These are phyloP conservation scores for Callocephalon fimbriatum DNA, from an alignment of 2,113 vertebrate species.

Conservation along the genomic window DNA sequence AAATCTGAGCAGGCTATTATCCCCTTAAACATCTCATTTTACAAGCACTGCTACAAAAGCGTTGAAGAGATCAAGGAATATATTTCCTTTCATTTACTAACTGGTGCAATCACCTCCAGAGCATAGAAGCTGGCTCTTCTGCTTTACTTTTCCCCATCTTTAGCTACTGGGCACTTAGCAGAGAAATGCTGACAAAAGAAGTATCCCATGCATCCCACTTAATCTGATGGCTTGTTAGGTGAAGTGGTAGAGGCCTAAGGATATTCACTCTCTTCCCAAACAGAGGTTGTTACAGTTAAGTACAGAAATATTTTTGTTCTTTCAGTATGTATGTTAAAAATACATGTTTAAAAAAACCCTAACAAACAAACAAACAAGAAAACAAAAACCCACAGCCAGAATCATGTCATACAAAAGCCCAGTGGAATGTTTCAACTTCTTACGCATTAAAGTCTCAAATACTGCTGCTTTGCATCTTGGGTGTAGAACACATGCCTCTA, in stretches of 20 bases:
- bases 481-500: not conserved
- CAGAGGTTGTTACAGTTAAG: not conserved
- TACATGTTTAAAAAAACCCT: not conserved
- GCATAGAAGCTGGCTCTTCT: not conserved
- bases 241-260: not conserved
- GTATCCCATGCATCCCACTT: too few relatives aligned
- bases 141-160: not conserved
- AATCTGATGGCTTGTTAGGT: not conserved
- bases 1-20: not conserved
- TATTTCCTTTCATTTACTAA: not conserved
- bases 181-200: not conserved
- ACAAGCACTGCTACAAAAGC: not conserved
- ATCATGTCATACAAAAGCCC: not conserved
- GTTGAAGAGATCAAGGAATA: not conserved
- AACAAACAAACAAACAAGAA: not conserved
- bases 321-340: not conserved
- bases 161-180: not conserved
- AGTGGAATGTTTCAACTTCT: not conserved
- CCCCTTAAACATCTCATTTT: not conserved
- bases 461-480: not conserved
- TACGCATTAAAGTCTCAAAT: not conserved
- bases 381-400: not conserved
- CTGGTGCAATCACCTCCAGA: not conserved
- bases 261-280: not conserved
- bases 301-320: not conserved